Base-by-base conservation (phyloP, 2,888 invertebrate species). In the Aradus depressus region DNA sequence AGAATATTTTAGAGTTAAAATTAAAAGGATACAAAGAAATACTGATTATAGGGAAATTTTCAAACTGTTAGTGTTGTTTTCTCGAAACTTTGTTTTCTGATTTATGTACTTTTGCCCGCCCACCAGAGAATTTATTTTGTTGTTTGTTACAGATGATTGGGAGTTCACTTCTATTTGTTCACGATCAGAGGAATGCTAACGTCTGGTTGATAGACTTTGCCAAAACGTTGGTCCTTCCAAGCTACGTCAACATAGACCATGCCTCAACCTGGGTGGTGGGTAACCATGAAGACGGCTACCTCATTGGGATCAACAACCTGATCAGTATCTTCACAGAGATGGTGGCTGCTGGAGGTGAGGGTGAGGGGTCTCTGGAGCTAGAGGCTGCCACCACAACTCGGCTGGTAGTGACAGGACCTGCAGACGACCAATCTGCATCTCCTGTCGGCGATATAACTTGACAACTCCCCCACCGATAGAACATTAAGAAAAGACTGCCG, bases 181-280 rank as follows among this genome's bases (percentile, higher is more conserved):
- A 93, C 71, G 95, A 97, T 68, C 76, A 80, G 50, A 77, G 78
- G 59, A 84, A 81, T 65, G 89, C 92, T 23, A 88, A 87, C 56
- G 81, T 92, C 12, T 97, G 96, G 96, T 77, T 97, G 73, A 97
- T 97, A 60, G 96, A 97, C 70, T 97, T 97, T 66, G 95, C 96
- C 42, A 97, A 97, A 71, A 92, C 93, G 1, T 77, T 90, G 39
- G 77, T 80, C 12, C 74, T 95, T 31, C 88, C 91, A 0, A 75
- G 77, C 1, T 76, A 81, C 55, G 70, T 83, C 54, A 72, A 67
- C 32, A 86, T 92, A 52, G 77, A 80, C 62, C 95, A 95, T 68
- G 77, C 77, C 56, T 77, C 81, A 19, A 79, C 80, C 47, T 95
- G 95, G 95, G 63, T 65, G 19, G 91, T 92, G 54, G 93, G 93